Percentiles rank a stretch among this genome's conserved stretches.
phyloP scores from a whole-genome alignment of 2,113 vertebrate genomes.

The Chionodraco myersi region DNA sequence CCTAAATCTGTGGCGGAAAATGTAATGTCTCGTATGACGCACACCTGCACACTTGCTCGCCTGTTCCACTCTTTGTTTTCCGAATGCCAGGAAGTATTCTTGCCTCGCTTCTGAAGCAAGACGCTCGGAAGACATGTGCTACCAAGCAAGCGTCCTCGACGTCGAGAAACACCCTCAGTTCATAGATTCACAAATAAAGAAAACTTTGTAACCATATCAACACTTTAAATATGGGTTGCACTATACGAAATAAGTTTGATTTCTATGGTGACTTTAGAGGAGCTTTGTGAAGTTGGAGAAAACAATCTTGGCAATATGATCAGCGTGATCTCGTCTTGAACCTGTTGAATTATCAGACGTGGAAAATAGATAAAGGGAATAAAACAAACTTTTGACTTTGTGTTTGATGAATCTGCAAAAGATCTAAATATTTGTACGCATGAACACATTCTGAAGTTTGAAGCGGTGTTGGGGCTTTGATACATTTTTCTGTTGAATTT shows the following conservation, averaged over 20 bases:
- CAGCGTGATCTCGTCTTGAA: background rate
- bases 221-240: background rate
- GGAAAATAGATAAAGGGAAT: no score
- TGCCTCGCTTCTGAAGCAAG: no score
- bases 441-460: background rate
- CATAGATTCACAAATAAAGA: no score
- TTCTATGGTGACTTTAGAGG: background rate
- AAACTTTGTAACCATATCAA: background rate
- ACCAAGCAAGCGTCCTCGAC: no score
- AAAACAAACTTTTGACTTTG: background rate
- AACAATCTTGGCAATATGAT: background rate
- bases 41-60: no score
- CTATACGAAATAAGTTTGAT: background rate
- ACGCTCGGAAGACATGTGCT: no score
- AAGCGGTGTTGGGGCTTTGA: background rate
- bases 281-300: background rate
- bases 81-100: no score
- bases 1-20: no score
- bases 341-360: background rate
- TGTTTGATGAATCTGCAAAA: background rate
- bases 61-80: no score
- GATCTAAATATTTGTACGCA: background rate
- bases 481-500: constrained; percentile 8
- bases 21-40: no score
- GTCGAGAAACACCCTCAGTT: no score